Conservation (phyloP, 2,113 vertebrate species). For the Pteropus alecto region DNA sequence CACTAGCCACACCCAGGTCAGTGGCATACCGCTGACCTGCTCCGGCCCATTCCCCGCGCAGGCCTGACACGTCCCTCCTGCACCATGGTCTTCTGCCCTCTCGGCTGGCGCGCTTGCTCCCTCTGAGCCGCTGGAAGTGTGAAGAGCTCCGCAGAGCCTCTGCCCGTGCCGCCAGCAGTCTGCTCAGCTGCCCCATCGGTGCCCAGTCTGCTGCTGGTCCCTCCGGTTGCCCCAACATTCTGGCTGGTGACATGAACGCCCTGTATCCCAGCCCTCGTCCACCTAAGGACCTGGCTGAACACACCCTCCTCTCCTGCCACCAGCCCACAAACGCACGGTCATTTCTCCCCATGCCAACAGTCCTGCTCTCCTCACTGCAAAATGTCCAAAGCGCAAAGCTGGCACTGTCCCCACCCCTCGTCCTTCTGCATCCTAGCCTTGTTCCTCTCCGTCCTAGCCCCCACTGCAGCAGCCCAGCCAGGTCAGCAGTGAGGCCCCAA, state of each 20-base stretch:
- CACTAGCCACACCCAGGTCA: not conserved
- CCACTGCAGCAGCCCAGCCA: not conserved
- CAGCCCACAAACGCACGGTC: rapidly evolving
- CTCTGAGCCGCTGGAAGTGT: not conserved
- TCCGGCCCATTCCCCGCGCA: not conserved
- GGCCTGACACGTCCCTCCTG: not conserved
- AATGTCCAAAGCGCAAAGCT: not conserved
- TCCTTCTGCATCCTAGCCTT: too few relatives aligned
- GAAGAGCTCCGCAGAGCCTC: not conserved
- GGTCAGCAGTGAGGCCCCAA: not conserved
- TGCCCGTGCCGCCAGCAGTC: not conserved
- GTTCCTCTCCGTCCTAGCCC: not conserved
- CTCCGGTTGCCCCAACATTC: not conserved
- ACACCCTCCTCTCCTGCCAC: not conserved
- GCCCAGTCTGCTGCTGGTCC: not conserved
- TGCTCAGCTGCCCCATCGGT: not conserved
- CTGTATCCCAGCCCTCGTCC: not conserved
- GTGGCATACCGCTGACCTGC: too few relatives aligned
- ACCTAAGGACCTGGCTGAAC: not conserved
- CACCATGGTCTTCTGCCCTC: rapidly evolving
- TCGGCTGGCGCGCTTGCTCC: too few relatives aligned
- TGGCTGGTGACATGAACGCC: not conserved
- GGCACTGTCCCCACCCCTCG: not conserved
- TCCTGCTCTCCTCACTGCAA: not conserved
- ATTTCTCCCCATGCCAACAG: not conserved